These are phyloP conservation scores for Callocephalon fimbriatum DNA, from an alignment of 2,113 vertebrate species.

Conservation along the genomic window DNA sequence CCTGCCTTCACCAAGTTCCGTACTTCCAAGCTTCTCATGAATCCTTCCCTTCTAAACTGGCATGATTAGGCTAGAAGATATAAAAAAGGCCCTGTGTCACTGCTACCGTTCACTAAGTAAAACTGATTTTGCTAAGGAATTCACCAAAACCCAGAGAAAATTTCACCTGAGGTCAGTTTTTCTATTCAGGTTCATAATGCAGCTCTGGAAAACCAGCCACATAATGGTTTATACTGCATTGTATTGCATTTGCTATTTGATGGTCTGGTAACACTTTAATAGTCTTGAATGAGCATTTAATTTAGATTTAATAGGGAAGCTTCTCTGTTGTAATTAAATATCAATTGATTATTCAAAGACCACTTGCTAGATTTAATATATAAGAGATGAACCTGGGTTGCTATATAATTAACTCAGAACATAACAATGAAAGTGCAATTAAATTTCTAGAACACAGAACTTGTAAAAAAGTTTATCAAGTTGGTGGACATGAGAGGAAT, in stretches of 20 bases:
- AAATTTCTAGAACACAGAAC: background rate
- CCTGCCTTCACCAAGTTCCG: background rate
- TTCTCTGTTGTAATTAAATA: conserved; percentile 73
- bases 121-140: background rate
- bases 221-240: background rate
- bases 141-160: background rate
- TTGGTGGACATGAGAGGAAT: background rate
- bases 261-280: conserved; percentile 59
- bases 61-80: rapidly evolving
- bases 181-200: background rate
- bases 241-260: conserved; percentile 36
- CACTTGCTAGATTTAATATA: conserved; percentile 65
- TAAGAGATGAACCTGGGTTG: conserved; percentile 51
- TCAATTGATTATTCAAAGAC: conserved; percentile 68
- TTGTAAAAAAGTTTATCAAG: conserved; percentile 14
- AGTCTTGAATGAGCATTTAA: conserved; percentile 67
- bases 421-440: conserved; percentile 40
- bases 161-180: background rate
- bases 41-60: background rate
- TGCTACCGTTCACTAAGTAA: rapidly evolving
- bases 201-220: background rate
- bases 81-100: rapidly evolving
- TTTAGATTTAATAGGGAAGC: conserved; percentile 70
- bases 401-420: conserved; percentile 53
- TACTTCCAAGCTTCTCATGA: rapidly evolving